phyloP scores from a whole-genome alignment of 2,113 vertebrate genomes.

The Lagopus muta region DNA sequence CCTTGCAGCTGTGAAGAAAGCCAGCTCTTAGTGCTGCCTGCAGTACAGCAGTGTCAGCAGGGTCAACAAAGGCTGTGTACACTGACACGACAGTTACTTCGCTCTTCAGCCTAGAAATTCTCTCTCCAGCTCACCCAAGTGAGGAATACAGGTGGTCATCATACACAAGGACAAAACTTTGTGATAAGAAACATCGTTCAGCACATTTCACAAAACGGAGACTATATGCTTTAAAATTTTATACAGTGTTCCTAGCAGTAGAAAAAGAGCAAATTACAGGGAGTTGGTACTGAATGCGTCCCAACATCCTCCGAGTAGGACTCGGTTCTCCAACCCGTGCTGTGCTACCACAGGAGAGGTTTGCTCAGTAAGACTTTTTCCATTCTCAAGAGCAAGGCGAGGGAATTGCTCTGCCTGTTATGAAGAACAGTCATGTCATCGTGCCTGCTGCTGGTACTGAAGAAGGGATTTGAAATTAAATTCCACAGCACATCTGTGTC shows the following conservation, averaged over 20 bases:
- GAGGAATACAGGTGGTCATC: not conserved
- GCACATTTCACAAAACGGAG: not conserved
- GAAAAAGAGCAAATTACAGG: not conserved
- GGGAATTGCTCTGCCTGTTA: not conserved
- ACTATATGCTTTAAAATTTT: not conserved
- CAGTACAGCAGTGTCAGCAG: not conserved
- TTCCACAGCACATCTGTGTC: not conserved
- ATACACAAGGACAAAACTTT: not conserved
- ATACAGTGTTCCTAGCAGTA: not conserved
- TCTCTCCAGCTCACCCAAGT: not conserved
- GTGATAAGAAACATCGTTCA: not conserved
- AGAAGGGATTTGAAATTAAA: not conserved
- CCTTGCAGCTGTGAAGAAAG: not conserved
- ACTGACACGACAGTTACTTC: not conserved
- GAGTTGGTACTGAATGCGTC: not conserved
- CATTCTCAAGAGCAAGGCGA: not conserved
- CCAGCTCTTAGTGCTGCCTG: rapidly evolving
- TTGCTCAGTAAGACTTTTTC: not conserved
- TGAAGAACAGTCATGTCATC: not conserved
- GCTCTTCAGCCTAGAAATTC: not conserved
- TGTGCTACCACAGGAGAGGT: not conserved
- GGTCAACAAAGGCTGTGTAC: not conserved
- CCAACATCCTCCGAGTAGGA: not conserved
- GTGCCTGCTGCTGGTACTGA: not conserved
- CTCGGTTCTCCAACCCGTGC: not conserved